Conservation (phyloP, 1,140 invertebrate species). For the Magallana angulata region DNA sequence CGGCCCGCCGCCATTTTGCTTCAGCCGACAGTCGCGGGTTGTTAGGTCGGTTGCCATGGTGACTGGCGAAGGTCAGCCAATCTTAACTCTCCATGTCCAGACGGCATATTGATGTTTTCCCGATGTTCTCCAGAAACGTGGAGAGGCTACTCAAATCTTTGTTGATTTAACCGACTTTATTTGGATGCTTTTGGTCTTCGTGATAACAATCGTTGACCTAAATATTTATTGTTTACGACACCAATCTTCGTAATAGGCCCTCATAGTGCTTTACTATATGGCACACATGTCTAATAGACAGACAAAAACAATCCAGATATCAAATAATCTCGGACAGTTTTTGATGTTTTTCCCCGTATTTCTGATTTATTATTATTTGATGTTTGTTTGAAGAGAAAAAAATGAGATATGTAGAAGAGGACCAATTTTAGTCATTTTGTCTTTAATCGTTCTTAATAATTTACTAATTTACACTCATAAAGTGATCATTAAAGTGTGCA, state of each 20-base stretch:
- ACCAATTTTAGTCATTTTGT: no score
- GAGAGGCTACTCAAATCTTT: slow-evolving; percentile 24
- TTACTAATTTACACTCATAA: no score
- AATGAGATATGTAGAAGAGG: no score
- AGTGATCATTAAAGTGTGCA: no score
- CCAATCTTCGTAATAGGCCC: slow-evolving; percentile 4
- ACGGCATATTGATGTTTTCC: slow-evolving; percentile 4
- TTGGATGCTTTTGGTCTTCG: not conserved
- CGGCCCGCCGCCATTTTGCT: no score
- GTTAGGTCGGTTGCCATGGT: slow-evolving; percentile 20
- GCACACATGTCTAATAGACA: not conserved
- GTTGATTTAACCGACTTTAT: slow-evolving; percentile 27
- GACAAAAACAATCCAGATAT: not conserved
- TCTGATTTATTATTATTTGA: no score
- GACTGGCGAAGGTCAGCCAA: not conserved
- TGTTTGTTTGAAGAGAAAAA: no score
- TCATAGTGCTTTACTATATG: not conserved
- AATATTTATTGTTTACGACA: not conserved
- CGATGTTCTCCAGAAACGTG: not conserved
- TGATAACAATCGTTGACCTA: slow-evolving; percentile 12
- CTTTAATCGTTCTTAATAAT: no score
- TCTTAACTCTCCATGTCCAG: not conserved
- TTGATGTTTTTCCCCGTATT: no score
- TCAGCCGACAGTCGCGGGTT: not conserved
- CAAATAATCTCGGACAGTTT: not conserved